Evolutionary conservation across 2,797 vertebrate species (phyloP).

Genomic region (Emydoidea blandingii): DNA sequence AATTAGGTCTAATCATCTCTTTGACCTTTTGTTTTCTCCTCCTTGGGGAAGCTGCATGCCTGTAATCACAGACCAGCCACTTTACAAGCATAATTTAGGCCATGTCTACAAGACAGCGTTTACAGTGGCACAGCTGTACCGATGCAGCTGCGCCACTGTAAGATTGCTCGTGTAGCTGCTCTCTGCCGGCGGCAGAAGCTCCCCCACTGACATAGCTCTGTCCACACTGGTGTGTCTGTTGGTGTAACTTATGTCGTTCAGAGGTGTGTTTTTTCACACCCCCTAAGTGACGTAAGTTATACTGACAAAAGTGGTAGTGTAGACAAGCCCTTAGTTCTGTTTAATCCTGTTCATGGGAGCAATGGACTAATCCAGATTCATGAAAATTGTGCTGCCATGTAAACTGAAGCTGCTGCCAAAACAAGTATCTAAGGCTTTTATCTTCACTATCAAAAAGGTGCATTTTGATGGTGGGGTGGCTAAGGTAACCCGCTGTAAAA

Average conservation of each 20-base stretch:
- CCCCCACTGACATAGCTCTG: not conserved
- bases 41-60: not conserved
- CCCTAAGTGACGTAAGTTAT: too few relatives aligned
- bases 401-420: constrained; percentile 43
- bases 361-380: constrained; percentile 14
- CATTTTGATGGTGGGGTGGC: too few relatives aligned
- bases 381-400: constrained; percentile 50
- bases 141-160: not conserved
- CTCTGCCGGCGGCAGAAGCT: not conserved
- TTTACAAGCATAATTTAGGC: constrained; percentile 1
- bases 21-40: rapidly evolving
- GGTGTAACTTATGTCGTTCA: not conserved
- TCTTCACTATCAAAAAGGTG: constrained; percentile 14
- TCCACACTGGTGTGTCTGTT: not conserved
- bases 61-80: not conserved
- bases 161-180: not conserved
- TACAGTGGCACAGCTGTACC: not conserved
- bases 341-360: not conserved
- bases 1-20: rapidly evolving
- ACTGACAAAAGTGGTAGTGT: not conserved
- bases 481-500: not conserved
- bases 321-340: not conserved
- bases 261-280: too few relatives aligned
- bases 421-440: constrained; percentile 38
- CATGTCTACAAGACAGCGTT: not conserved